phyloP scores from a whole-genome alignment of 2,113 vertebrate species.

The Channa maculata region DNA sequence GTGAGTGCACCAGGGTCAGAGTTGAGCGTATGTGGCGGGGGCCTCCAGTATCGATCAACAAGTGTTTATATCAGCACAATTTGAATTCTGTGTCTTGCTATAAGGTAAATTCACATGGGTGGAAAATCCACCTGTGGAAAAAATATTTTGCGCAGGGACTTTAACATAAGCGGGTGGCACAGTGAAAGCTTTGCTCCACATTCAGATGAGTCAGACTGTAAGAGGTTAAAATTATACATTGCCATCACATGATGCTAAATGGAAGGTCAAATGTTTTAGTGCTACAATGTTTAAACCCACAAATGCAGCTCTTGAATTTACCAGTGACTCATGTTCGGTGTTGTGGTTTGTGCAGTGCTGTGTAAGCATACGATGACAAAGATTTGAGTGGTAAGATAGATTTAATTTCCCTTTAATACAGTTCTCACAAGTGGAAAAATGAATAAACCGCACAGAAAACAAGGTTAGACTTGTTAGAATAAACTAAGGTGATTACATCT shows the following conservation, averaged over 20 bases:
- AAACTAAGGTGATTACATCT: conserved; percentile 44
- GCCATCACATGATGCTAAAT: not conserved
- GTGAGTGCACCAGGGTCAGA: conserved; percentile 44
- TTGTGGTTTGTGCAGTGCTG: conserved; percentile 14
- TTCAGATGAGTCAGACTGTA: not conserved
- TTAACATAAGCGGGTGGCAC: no score
- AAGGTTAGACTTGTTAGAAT: conserved; percentile 30
- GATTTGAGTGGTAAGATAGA: conserved; percentile 40
- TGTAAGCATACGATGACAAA: conserved; percentile 48
- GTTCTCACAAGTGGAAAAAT: conserved; percentile 55
- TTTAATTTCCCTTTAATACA: conserved; percentile 47
- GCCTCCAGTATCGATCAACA: conserved; percentile 11
- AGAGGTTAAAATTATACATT: not conserved
- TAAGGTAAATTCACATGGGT: not conserved
- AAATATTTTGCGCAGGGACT: not conserved
- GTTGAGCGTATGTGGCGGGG: conserved; percentile 40
- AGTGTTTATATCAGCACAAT: not conserved
- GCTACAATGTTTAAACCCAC: not conserved
- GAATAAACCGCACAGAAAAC: conserved; percentile 54
- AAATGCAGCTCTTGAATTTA: not conserved
- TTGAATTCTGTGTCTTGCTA: conserved; percentile 1
- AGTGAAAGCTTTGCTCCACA: not conserved
- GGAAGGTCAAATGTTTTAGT: not conserved
- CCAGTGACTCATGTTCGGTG: conserved; percentile 16
- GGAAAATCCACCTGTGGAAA: conserved; percentile 25